These are phyloP conservation scores for Venustaconcha ellipsiformis DNA, from an alignment of 1,140 invertebrate species.

Conservation along the genomic window DNA sequence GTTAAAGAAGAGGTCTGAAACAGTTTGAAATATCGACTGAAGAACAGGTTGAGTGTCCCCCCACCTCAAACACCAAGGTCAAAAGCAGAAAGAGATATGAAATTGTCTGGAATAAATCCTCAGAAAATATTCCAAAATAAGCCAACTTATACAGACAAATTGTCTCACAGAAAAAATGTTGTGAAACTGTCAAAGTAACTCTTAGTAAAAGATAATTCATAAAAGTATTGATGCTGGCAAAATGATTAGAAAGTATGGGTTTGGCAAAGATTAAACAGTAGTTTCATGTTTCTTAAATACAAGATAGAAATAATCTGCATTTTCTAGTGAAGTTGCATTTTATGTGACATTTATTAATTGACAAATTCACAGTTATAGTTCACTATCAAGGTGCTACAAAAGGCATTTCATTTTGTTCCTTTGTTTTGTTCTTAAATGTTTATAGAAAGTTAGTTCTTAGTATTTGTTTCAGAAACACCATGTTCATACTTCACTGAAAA, in stretches of 20 bases:
- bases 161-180: not conserved
- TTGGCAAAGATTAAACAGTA: not conserved
- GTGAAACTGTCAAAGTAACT: not conserved
- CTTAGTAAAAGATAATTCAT: not conserved
- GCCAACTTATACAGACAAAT: not conserved
- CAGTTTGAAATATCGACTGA: not conserved
- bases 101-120: not conserved
- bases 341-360: no score
- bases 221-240: constrained; percentile 1
- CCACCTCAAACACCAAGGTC: constrained; percentile 4
- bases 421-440: no score
- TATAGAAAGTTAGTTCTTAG: no score
- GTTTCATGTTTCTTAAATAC: no score
- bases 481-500: no score
- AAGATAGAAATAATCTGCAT: no score
- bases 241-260: constrained; percentile 11
- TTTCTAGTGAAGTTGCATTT: no score
- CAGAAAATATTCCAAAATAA: not conserved
- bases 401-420: no score
- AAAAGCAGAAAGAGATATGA: constrained; percentile 1
- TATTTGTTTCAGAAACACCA: no score
- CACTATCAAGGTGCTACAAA: no score
- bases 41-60: not conserved
- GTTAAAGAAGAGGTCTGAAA: not conserved
- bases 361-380: no score